These are phyloP conservation scores for Hyles vespertilio DNA, from an alignment of 1,140 invertebrate genomes.

Conservation along the genomic window DNA sequence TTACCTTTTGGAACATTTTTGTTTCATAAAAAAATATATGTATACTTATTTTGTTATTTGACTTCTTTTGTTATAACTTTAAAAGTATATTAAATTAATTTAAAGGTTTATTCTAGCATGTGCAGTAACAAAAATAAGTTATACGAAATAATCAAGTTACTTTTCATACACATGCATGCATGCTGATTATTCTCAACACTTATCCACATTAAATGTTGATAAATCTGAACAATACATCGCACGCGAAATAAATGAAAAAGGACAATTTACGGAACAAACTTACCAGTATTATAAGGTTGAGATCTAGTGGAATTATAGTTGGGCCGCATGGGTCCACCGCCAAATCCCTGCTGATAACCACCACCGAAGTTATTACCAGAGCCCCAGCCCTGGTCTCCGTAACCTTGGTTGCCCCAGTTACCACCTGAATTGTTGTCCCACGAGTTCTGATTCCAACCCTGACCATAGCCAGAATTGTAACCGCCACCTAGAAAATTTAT, in stretches of 20 bases:
- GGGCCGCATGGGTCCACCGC: constrained; percentile 82
- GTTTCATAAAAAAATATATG: too few species aligned
- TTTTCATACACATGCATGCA: too few species aligned
- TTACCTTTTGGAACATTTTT: neutral
- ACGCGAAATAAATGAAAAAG: too few species aligned
- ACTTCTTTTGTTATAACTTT: too few species aligned
- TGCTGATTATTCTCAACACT: too few species aligned
- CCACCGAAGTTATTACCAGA: constrained; percentile 82
- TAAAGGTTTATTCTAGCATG: too few species aligned
- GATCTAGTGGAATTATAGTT: constrained; percentile 80
- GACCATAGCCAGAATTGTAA: constrained; percentile 50
- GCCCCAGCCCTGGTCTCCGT: constrained; percentile 76
- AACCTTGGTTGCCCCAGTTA: constrained; percentile 74
- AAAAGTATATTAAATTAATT: too few species aligned
- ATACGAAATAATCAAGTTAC: too few species aligned
- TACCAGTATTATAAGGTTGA: constrained; percentile 80
- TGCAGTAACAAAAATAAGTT: too few species aligned
- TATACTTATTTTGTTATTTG: too few species aligned
- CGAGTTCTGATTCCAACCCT: constrained; percentile 66
- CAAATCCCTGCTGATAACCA: constrained; percentile 85
- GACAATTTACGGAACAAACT: constrained; percentile 19
- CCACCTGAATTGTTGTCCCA: constrained; percentile 73
- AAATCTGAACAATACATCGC: neutral
- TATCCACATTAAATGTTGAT: too few species aligned
- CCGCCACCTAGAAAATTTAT: constrained; percentile 19